Evolutionary conservation across 2,888 invertebrate species (phyloP), one percentile per base, ranked within the genome.

Genomic region (Cenopis cana): DNA sequence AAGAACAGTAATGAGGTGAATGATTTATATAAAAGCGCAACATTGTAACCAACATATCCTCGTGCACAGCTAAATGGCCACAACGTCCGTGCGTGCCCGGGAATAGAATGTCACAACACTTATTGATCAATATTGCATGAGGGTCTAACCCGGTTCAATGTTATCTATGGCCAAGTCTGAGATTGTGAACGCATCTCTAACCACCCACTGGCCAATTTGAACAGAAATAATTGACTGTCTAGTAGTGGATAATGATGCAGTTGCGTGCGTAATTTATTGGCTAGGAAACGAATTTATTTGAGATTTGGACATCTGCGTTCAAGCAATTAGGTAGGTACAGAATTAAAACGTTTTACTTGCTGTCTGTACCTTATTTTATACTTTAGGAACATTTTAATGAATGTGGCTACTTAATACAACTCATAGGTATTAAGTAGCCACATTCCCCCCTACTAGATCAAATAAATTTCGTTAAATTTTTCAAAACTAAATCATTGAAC

Each of bases 151-250:
- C 20, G 29, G 17, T 52, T 41, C 38, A 41, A 5, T 20, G 18
- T 50, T 50, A 56, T 56, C 61, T 57, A 69, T 52, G 33, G 50
- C 29, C 36, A 36, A 49, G 29, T 29, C 59, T 36, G 46, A 49
- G 59, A 55, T 70, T 60, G 54, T 70, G 57, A 59, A 71, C 55
- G 60, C 67, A 71, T 71, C 60, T 66, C 60, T 67, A 67, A 67
- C 71, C 61, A 71, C 71, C 71, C 71, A 71, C 71, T 56, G 66
- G 71, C 61, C 66, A 71, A 71, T 66, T 71, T 67, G 54, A 66
- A 49, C 49, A 38, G 71, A 66, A 66, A 71, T 71, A 61, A 71
- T 71, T 71, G 71, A 61, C 66, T 71, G 67, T 71, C 61, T 50
- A 29, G 55, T 14, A 8, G 54, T 56, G 49, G 67, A 60, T 71